Base-by-base conservation (phyloP, 2,888 invertebrate genomes). In the Stegana nigrithorax region DNA sequence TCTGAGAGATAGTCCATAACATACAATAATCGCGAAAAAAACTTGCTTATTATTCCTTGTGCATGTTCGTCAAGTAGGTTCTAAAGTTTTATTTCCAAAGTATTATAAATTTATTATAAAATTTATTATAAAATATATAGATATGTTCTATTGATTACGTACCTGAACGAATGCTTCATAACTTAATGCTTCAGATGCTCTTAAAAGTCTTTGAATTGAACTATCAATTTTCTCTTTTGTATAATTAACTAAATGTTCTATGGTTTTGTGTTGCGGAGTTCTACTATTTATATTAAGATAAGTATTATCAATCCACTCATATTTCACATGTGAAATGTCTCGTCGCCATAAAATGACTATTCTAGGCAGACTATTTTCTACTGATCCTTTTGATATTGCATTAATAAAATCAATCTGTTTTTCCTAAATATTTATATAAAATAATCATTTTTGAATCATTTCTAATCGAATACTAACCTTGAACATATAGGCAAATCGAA, bases 291-390 rank as follows among this genome's bases (percentile, higher is more conserved):
- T 21, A 19, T 17, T 53, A 8, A 83, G 62, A 57, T 79, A 78
- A 6, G 81, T 76, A 14, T 86, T 86, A 75, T 86, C 87, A 53
- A 89, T 88, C 96, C 97, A 97, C 84, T 96, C 96, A 84, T 95
- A 97, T 78, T 94, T 94, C 10, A 97, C 87, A 71, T 92, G 92
- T n/a, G 91, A 90, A 8, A 91, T 89, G 80, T 96, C 96, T 42
- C 93, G 89, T 1, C 97, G 89, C 96, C 97, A 97, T 67, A 97
- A 90, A 50, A 97, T 91, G 1, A 95, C 96, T 64, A 97, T 90
- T 71, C 93, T 90, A 65, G 93, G 87, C 45, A 92, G 86, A 55
- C 93, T 90, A 69, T 91, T 92, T 69, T 88, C 83, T 0, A 78
- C 72, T 1, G 88, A 89, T 67, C 90, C 90, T 78, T 88, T 86